Evolutionary conservation across 1,140 invertebrate genomes (phyloP).

Genomic region (Hylaeus anthracinus): DNA sequence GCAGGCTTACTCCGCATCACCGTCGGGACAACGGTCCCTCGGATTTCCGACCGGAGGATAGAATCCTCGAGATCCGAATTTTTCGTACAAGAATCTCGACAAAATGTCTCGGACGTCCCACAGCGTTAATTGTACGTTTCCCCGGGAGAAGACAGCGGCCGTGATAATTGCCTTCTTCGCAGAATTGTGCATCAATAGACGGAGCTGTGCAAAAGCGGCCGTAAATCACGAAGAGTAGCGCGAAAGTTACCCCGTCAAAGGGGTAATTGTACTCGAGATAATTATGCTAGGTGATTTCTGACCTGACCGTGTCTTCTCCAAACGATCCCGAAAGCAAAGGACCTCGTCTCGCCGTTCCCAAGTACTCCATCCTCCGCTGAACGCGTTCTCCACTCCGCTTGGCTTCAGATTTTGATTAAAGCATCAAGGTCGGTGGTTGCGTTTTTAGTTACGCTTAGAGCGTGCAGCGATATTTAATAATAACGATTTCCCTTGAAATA

Average conservation of each 20-base stretch:
- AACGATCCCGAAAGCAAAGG: constrained; percentile 31
- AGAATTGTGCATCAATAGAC: constrained; percentile 17
- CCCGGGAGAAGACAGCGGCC: background rate
- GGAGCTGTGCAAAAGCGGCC: background rate
- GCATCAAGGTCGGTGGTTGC: background rate
- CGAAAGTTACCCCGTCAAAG: constrained; percentile 33
- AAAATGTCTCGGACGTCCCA: background rate
- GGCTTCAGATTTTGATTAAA: background rate
- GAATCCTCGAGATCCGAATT: background rate
- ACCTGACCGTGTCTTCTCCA: constrained; percentile 25
- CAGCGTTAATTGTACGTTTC: constrained; percentile 7
- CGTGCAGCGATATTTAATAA: too few relatives aligned
- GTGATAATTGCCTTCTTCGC: constrained; percentile 33
- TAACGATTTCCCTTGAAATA: too few relatives aligned
- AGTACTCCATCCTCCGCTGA: background rate
- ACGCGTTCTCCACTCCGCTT: background rate
- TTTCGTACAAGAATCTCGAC: background rate
- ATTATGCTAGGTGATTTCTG: constrained; percentile 36
- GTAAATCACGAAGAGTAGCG: constrained; percentile 42
- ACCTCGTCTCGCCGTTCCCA: background rate
- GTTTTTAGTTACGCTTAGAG: background rate
- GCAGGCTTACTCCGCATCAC: too few relatives aligned
- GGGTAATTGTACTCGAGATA: constrained; percentile 36
- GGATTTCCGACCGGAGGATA: background rate
- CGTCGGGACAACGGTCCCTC: background rate